Percentiles rank a stretch among this genome's conserved stretches.
phyloP scores from a whole-genome alignment of 23 tunicate genomes.

The Ciona savignyi region DNA sequence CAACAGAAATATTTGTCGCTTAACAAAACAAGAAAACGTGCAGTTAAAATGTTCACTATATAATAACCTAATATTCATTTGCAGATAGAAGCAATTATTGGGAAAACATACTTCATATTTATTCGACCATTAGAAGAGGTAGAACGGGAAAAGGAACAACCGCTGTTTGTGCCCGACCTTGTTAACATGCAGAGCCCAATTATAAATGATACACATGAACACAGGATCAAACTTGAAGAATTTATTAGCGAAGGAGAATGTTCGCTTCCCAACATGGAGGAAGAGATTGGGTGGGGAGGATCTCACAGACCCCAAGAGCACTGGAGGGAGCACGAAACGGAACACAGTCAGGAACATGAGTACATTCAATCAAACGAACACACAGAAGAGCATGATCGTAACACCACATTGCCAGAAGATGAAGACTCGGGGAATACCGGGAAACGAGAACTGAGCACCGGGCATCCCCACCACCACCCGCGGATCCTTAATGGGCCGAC shows the following conservation, averaged over 20 bases:
- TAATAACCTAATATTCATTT: too few relatives aligned
- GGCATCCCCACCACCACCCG: neutral
- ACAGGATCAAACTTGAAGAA: neutral
- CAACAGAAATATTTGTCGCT: too few relatives aligned
- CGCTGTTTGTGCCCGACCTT: neutral
- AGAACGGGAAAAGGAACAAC: neutral
- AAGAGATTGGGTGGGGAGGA: neutral
- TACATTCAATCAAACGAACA: neutral
- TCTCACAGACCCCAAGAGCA: neutral
- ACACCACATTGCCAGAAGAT: neutral
- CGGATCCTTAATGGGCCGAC: neutral
- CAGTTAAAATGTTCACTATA: too few relatives aligned
- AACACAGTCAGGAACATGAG: neutral
- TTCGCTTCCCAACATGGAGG: neutral
- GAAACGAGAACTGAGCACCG: neutral
- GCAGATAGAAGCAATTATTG: neutral
- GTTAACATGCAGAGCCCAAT: neutral
- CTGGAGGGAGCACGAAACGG: neutral
- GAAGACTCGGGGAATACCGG: neutral
- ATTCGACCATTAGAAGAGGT: neutral
- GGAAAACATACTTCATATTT: neutral
- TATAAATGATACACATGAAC: neutral
- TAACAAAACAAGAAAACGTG: too few relatives aligned
- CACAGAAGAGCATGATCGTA: neutral
- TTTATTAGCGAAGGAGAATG: neutral